Evolutionary conservation across 1,140 invertebrate genomes (phyloP).

Genomic region (Diachasmimorpha longicaudata): DNA sequence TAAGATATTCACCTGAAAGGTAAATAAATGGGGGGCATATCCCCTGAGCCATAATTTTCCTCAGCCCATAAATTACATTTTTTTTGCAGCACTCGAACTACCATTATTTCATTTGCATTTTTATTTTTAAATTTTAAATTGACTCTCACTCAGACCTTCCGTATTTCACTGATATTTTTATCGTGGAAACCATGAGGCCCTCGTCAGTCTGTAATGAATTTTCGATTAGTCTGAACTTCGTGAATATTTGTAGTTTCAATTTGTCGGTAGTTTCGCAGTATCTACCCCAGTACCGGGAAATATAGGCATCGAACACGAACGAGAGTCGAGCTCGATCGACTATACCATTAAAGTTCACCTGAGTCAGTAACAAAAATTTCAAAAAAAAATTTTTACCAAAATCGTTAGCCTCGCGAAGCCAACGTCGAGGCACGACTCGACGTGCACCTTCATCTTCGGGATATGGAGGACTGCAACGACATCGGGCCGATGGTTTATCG

Average conservation of each 20-base stretch:
- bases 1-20: no score
- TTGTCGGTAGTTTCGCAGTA: neutral
- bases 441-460: neutral
- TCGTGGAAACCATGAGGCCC: neutral
- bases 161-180: neutral
- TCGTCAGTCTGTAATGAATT: neutral
- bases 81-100: no score
- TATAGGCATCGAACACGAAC: neutral
- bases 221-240: neutral
- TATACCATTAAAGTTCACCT: neutral
- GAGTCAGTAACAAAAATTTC: neutral
- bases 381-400: no score
- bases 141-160: no score
- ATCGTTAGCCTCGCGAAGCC: no score
- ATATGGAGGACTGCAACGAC: neutral
- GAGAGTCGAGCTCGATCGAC: neutral
- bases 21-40: no score
- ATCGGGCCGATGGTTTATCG: constrained; percentile 9
- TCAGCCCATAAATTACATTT: no score
- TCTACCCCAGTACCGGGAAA: neutral
- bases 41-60: no score
- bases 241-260: neutral
- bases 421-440: neutral
- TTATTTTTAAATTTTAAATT: no score
- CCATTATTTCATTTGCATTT: no score